Percentiles rank a stretch among this genome's conserved stretches.
Evolutionary conservation across 1,140 invertebrate genomes (phyloP).

Genomic region (Schlechtendalia chinensis): DNA sequence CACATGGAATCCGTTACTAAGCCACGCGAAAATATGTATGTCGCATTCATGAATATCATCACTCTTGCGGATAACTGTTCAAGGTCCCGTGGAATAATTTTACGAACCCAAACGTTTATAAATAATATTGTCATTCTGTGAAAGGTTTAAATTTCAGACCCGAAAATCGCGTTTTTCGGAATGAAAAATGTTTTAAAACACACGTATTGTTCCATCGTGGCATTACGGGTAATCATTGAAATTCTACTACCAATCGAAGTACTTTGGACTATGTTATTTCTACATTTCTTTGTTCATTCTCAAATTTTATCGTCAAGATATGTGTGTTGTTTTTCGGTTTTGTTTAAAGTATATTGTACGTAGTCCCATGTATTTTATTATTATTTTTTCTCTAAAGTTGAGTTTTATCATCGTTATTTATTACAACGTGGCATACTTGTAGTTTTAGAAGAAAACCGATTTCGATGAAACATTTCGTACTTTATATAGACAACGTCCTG

Average conservation of each 20-base stretch:
- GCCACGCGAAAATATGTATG: not conserved
- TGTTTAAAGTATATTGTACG: no score
- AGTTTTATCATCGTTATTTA: not conserved
- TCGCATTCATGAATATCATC: not conserved
- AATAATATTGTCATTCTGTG: not conserved
- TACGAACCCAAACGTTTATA: not conserved
- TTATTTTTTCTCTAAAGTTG: no score
- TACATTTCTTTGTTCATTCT: no score
- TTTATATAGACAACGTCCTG: not conserved
- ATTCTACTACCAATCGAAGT: no score
- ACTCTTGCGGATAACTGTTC: not conserved
- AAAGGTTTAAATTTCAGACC: not conserved
- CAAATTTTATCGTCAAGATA: no score
- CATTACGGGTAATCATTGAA: no score
- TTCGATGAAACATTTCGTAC: not conserved
- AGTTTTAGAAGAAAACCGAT: not conserved
- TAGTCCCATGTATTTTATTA: no score
- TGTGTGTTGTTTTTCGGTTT: no score
- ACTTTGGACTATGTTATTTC: no score
- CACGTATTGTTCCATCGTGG: no score
- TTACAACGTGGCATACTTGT: not conserved
- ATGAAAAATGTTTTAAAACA: not conserved
- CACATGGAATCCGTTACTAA: not conserved
- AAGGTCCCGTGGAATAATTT: not conserved
- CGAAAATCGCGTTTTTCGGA: not conserved